Conservation (phyloP, 2,888 invertebrate species). For the Polietes domitor region DNA sequence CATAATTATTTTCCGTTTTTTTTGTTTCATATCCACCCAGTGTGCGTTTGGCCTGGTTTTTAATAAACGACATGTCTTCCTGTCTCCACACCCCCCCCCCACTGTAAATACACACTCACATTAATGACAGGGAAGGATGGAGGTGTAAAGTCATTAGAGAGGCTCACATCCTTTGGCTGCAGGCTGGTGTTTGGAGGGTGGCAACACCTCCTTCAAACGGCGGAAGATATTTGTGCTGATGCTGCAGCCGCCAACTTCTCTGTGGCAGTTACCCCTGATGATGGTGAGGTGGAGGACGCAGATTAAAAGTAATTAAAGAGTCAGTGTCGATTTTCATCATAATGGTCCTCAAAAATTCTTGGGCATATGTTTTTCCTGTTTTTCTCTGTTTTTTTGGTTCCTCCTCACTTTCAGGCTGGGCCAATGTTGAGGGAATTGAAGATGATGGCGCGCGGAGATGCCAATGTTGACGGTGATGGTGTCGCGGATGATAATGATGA, state of each 20-base stretch:
- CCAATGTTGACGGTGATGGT: neutral
- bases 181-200: neutral
- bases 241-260: neutral
- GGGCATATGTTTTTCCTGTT: neutral
- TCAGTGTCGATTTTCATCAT: conserved; percentile 20
- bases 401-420: neutral
- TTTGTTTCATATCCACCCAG: too few relatives aligned
- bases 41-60: conserved; percentile 46
- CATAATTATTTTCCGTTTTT: too few relatives aligned
- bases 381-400: neutral
- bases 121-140: neutral
- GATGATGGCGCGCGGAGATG: neutral
- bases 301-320: conserved; percentile 35
- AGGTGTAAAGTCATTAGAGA: neutral
- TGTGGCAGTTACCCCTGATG: neutral
- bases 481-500: neutral
- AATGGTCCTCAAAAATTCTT: conserved; percentile 10
- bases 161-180: neutral
- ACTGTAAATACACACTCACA: neutral
- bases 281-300: conserved; percentile 19
- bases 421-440: neutral
- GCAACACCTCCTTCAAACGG: neutral
- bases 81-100: neutral
- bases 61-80: neutral
- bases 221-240: conserved; percentile 5